Conservation (phyloP, 2,888 invertebrate genomes). For the Miltochrista miniata region DNA sequence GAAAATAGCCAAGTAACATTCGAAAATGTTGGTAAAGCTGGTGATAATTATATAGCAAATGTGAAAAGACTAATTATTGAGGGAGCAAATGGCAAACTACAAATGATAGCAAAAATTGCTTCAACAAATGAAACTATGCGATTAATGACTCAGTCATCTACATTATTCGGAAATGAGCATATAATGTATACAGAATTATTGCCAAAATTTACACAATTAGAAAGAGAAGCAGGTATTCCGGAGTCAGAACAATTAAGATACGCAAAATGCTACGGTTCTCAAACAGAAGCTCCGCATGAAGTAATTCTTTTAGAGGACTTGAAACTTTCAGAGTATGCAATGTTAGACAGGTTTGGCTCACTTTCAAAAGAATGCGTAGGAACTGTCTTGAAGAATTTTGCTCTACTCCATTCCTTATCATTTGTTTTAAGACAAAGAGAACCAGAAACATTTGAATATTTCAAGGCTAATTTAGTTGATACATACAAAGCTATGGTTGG, state of each 20-base stretch:
- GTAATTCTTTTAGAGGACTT: slow-evolving; percentile 57
- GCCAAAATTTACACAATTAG: slow-evolving; percentile 44
- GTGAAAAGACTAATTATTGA: slow-evolving; percentile 40
- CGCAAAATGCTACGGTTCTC: slow-evolving; percentile 50
- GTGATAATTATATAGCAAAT: slow-evolving; percentile 47
- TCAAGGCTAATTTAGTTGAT: slow-evolving; percentile 29
- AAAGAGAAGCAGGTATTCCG: slow-evolving; percentile 42
- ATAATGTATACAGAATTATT: slow-evolving; percentile 46
- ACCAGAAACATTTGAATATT: slow-evolving; percentile 35
- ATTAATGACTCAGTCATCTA: slow-evolving; percentile 13
- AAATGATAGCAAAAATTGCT: slow-evolving; percentile 56
- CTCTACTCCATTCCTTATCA: slow-evolving; percentile 53
- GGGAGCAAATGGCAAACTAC: slow-evolving; percentile 28
- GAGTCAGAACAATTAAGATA: slow-evolving; percentile 41
- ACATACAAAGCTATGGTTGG: slow-evolving; percentile 11
- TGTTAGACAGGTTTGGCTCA: slow-evolving; percentile 47
- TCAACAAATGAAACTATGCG: slow-evolving; percentile 33
- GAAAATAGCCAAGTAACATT: slow-evolving; percentile 38
- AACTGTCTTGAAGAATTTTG: slow-evolving; percentile 48
- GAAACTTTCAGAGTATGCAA: slow-evolving; percentile 33
- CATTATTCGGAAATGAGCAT: slow-evolving; percentile 47
- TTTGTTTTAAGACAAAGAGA: slow-evolving; percentile 47
- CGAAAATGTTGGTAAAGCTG: slow-evolving; percentile 40
- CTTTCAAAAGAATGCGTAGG: slow-evolving; percentile 42
- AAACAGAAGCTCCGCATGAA: slow-evolving; percentile 42